Percentiles rank a stretch among this genome's conserved stretches.
Evolutionary conservation across 92 coral and sea anemone species (phyloP).

Genomic region (Porites divaricata): DNA sequence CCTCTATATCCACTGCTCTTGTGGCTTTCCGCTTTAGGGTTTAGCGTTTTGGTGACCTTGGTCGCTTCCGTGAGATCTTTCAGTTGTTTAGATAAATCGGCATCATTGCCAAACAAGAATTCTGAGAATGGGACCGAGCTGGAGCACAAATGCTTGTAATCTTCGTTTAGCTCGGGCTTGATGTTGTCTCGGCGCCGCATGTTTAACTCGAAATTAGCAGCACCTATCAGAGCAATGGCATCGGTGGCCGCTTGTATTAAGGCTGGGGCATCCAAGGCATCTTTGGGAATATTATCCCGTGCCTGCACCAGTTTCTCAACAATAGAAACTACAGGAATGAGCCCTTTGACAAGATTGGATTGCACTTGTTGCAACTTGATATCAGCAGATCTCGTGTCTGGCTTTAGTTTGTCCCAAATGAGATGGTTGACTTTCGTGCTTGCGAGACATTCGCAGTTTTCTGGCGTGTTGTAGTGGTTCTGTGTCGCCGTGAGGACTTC

Average conservation of each 20-base stretch:
- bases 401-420: constrained; percentile 62
- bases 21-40: constrained; percentile 15
- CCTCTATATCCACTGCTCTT: constrained; percentile 12
- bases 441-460: constrained; percentile 50
- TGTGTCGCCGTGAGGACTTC: constrained; percentile 55
- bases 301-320: constrained; percentile 46
- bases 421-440: constrained; percentile 59
- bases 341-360: constrained; percentile 57
- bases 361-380: constrained; percentile 59
- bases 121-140: constrained; percentile 53
- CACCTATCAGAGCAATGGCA: constrained; percentile 61
- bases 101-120: constrained; percentile 53
- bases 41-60: constrained; percentile 48
- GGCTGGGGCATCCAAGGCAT: constrained; percentile 45
- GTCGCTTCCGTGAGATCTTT: constrained; percentile 63
- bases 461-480: constrained; percentile 46
- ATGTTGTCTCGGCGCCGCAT: constrained; percentile 60
- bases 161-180: constrained; percentile 52
- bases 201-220: constrained; percentile 61
- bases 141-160: constrained; percentile 61
- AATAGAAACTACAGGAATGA: constrained; percentile 47
- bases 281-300: constrained; percentile 48
- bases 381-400: constrained; percentile 39
- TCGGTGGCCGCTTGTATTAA: constrained; percentile 48
- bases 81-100: constrained; percentile 58